Evolutionary conservation across 2,797 vertebrate species (phyloP).

Genomic region (Lepus townsendii): DNA sequence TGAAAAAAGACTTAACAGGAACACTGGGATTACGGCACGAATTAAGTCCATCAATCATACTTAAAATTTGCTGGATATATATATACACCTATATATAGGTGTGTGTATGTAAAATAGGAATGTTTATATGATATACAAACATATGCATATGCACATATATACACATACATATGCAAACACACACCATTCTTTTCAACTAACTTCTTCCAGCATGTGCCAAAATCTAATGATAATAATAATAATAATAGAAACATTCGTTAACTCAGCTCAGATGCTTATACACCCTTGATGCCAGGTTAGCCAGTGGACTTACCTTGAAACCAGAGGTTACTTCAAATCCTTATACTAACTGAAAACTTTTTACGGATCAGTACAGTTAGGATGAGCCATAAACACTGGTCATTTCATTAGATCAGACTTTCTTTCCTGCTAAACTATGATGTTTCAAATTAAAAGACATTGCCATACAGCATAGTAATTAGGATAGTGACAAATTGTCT

Average conservation of each 20-base stretch:
- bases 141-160: background rate
- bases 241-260: conserved; percentile 23
- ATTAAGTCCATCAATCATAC: background rate
- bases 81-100: background rate
- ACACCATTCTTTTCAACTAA: conserved; percentile 38
- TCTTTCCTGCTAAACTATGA: conserved; percentile 10
- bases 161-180: background rate
- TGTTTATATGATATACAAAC: background rate
- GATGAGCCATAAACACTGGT: background rate
- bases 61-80: background rate
- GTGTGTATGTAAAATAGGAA: background rate
- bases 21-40: background rate
- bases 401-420: background rate
- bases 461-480: background rate
- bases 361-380: background rate
- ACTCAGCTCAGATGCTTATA: background rate
- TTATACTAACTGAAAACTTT: background rate
- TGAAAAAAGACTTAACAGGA: background rate
- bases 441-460: conserved; percentile 58
- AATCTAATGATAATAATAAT: background rate
- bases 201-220: background rate
- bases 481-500: background rate
- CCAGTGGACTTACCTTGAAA: background rate
- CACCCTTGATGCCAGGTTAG: background rate
- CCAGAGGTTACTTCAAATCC: background rate